These are phyloP conservation scores for Siniperca scherzeri DNA, from an alignment of 2,797 vertebrate species.

Conservation along the genomic window DNA sequence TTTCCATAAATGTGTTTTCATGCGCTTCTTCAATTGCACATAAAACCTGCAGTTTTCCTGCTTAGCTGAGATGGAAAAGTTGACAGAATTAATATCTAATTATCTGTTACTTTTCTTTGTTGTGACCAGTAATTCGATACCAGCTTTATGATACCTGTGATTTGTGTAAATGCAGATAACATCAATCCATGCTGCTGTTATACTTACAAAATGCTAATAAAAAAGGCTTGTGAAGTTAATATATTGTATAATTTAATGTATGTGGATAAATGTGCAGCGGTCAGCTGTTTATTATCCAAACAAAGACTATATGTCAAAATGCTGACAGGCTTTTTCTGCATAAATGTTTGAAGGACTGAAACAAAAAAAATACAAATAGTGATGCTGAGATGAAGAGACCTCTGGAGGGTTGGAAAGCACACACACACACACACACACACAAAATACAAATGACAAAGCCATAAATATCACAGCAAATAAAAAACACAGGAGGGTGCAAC, in stretches of 20 bases:
- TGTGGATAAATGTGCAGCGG: neutral
- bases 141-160: neutral
- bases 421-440: too few species aligned
- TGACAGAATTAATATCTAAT: too few species aligned
- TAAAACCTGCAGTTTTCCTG: too few species aligned
- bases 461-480: conserved; percentile 4
- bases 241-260: neutral
- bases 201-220: neutral
- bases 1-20: too few species aligned
- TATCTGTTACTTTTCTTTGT: neutral
- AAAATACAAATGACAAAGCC: neutral
- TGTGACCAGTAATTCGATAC: too few species aligned
- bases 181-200: neutral
- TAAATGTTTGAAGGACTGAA: neutral
- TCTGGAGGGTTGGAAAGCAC: too few species aligned
- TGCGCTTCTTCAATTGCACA: too few species aligned
- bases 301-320: neutral
- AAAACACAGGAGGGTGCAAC: neutral
- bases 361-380: neutral
- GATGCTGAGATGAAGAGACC: neutral
- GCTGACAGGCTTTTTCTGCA: neutral
- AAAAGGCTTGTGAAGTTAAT: neutral
- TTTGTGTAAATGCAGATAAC: neutral
- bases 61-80: too few species aligned
- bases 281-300: neutral